Percentiles rank a stretch among this genome's conserved stretches.
Evolutionary conservation across 2,797 vertebrate genomes (phyloP).

Genomic region (Glyptemys insculpta): DNA sequence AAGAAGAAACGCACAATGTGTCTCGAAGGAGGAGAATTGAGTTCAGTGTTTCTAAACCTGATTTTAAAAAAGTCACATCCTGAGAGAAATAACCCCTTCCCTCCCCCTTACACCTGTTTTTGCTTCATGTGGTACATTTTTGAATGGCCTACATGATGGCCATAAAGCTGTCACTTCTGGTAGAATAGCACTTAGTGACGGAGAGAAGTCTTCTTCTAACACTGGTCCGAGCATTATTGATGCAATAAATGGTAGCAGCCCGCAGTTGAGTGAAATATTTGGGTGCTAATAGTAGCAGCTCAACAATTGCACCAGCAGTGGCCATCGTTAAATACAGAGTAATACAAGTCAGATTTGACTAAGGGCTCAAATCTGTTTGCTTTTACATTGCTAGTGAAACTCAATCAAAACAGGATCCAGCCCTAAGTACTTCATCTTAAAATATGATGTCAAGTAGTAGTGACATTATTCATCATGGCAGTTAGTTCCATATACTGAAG

Average conservation of each 20-base stretch:
- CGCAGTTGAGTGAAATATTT: conserved; percentile 22
- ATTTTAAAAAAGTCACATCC: not conserved
- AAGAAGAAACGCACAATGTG: rapidly evolving
- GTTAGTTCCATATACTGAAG: not conserved
- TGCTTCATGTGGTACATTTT: not conserved
- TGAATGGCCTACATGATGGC: not conserved
- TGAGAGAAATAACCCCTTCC: not conserved
- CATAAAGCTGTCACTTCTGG: not conserved
- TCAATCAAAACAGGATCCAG: not conserved
- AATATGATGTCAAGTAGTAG: conserved; percentile 27
- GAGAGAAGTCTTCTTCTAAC: not conserved
- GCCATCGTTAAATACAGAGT: not conserved
- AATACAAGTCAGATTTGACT: not conserved
- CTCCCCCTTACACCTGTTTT: not conserved
- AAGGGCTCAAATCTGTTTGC: not conserved
- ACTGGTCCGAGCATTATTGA: not conserved
- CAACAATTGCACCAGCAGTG: not conserved
- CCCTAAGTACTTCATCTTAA: conserved; percentile 21
- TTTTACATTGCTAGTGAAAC: not conserved
- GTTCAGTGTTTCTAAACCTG: not conserved
- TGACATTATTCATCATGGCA: conserved; percentile 16
- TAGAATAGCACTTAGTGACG: not conserved
- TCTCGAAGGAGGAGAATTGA: not conserved
- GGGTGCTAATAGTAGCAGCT: not conserved
- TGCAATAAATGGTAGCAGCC: not conserved